These are phyloP conservation scores for Jacana jacana DNA, from an alignment of 2,113 vertebrate species.

Conservation along the genomic window DNA sequence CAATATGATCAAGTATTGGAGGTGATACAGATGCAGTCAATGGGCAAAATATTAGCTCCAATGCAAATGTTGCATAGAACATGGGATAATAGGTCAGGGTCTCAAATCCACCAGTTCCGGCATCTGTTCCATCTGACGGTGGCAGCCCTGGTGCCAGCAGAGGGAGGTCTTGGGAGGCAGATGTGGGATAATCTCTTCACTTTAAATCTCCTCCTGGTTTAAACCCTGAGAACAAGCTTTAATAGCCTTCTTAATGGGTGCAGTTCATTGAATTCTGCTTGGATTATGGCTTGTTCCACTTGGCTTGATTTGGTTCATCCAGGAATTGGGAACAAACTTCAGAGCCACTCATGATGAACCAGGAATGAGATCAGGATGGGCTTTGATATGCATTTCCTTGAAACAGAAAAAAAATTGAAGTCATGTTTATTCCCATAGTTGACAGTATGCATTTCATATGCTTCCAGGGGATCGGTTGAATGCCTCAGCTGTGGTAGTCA, in stretches of 20 bases:
- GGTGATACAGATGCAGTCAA: background rate
- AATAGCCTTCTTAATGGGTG: constrained; percentile 22
- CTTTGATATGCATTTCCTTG: background rate
- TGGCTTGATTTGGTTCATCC: constrained; percentile 21
- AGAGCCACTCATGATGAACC: background rate
- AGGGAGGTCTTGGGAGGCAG: constrained; percentile 1
- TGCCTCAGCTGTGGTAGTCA: background rate
- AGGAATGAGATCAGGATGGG: background rate
- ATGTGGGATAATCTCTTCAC: constrained; percentile 40
- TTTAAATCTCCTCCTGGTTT: constrained; percentile 26
- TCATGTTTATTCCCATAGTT: background rate
- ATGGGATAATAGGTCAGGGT: background rate
- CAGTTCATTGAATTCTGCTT: constrained; percentile 36
- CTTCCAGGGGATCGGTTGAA: background rate
- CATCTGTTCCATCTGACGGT: background rate
- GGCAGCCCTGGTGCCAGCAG: background rate
- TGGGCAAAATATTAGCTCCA: background rate
- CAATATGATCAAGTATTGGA: background rate
- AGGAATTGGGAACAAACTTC: constrained; percentile 34
- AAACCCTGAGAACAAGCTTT: constrained; percentile 22
- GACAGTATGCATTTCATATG: background rate
- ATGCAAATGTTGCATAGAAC: rapidly evolving
- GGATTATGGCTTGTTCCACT: constrained; percentile 39
- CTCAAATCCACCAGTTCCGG: background rate
- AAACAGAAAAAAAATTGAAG: background rate